phyloP scores from a whole-genome alignment of 1,140 invertebrate species.

The Pogonomyrmex barbatus region DNA sequence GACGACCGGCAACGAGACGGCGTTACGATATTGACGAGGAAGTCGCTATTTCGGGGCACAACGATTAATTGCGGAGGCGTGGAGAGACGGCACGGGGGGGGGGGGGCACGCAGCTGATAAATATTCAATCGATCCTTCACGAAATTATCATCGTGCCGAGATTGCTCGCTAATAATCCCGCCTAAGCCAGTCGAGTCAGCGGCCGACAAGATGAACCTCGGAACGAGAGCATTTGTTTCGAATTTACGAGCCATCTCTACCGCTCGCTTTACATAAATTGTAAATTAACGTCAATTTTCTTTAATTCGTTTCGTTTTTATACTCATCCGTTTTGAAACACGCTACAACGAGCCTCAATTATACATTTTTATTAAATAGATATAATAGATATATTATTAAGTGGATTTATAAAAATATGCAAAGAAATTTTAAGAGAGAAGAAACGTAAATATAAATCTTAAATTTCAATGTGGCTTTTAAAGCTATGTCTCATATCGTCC shows the following conservation, averaged over 20 bases:
- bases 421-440: background rate
- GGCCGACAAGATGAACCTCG: background rate
- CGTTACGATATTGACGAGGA: constrained; percentile 72
- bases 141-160: constrained; percentile 16
- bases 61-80: constrained; percentile 57
- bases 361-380: background rate
- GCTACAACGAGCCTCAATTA: background rate
- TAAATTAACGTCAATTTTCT: constrained; percentile 1
- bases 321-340: background rate
- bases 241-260: background rate
- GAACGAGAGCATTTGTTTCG: background rate
- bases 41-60: constrained; percentile 67
- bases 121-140: constrained; percentile 58
- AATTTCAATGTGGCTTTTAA: background rate
- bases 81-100: constrained; percentile 11
- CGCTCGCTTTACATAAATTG: background rate
- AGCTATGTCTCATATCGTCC: background rate
- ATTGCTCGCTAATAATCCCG: constrained; percentile 38
- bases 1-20: constrained; percentile 54
- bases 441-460: background rate
- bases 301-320: background rate
- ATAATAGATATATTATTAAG: too few relatives aligned
- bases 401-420: background rate
- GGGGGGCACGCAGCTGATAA: constrained; percentile 61
- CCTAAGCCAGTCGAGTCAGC: background rate